Conservation (phyloP, 2,888 invertebrate genomes). For the Papilio gigon region DNA sequence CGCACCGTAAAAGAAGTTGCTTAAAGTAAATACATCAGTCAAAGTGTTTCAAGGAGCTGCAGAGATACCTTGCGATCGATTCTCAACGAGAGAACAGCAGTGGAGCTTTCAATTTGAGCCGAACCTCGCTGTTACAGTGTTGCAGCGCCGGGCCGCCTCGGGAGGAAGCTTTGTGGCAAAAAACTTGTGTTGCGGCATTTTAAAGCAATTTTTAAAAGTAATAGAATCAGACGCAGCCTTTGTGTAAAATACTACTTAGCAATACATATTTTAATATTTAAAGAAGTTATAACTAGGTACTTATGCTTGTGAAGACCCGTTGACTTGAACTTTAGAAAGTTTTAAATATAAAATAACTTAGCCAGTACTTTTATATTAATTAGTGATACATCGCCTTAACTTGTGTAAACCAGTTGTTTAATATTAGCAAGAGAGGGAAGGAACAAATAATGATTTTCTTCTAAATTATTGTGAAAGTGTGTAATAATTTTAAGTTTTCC, state of each 20-base stretch:
- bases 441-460: neutral
- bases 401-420: no score
- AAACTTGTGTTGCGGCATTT: slow-evolving; percentile 16
- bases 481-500: slow-evolving; percentile 41
- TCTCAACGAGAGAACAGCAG: slow-evolving; percentile 26
- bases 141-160: slow-evolving; percentile 1
- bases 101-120: slow-evolving; percentile 30
- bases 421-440: neutral
- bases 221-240: neutral
- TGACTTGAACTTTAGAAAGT: no score
- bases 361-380: no score
- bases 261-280: neutral
- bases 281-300: no score
- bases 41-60: slow-evolving; percentile 24
- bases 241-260: neutral
- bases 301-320: no score
- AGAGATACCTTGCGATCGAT: slow-evolving; percentile 33
- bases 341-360: no score
- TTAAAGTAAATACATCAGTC: slow-evolving; percentile 23
- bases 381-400: no score
- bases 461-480: neutral
- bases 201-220: neutral
- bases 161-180: slow-evolving; percentile 25
- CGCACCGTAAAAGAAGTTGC: slow-evolving; percentile 6
- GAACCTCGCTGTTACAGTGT: no score